phyloP scores from a whole-genome alignment of 2,113 vertebrate genomes.

The Vanacampus margaritifer region DNA sequence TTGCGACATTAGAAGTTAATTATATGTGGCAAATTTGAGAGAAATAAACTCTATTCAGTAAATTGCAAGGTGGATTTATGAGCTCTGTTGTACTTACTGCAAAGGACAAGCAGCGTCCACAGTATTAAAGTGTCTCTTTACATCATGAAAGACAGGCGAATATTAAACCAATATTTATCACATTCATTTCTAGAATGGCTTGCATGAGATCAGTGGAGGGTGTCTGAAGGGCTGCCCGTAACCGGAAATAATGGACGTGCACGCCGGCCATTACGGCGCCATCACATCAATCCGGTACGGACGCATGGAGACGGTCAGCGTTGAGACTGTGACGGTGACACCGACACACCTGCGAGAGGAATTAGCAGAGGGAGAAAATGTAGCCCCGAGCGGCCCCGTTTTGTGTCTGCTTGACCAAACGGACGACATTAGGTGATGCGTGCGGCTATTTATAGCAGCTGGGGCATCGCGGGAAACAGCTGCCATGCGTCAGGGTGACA shows the following conservation, averaged over 20 bases:
- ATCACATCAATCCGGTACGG: conserved; percentile 37
- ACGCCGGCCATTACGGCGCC: conserved; percentile 15
- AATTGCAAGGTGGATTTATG: neutral
- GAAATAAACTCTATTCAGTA: too few relatives aligned
- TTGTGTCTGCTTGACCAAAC: conserved; percentile 69
- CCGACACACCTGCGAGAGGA: conserved; percentile 28
- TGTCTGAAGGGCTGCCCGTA: conserved; percentile 15
- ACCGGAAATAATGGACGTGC: conserved; percentile 24
- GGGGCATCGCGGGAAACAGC: conserved; percentile 67
- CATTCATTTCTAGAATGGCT: neutral
- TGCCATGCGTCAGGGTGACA: conserved; percentile 67
- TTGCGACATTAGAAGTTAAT: too few relatives aligned
- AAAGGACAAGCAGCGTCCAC: neutral
- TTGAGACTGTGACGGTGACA: neutral
- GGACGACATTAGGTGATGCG: conserved; percentile 68
- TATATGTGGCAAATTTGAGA: too few relatives aligned
- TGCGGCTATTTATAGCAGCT: conserved; percentile 67
- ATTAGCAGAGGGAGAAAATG: conserved; percentile 34
- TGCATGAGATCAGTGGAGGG: conserved; percentile 3
- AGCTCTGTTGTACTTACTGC: neutral
- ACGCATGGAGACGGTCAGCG: conserved; percentile 14
- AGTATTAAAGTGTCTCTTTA: neutral
- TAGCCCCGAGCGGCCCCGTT: conserved; percentile 42
- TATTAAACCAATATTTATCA: conserved; percentile 8
- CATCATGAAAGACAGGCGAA: neutral